Evolutionary conservation across 2,888 invertebrate genomes (phyloP).

Genomic region (Meganola albula): DNA sequence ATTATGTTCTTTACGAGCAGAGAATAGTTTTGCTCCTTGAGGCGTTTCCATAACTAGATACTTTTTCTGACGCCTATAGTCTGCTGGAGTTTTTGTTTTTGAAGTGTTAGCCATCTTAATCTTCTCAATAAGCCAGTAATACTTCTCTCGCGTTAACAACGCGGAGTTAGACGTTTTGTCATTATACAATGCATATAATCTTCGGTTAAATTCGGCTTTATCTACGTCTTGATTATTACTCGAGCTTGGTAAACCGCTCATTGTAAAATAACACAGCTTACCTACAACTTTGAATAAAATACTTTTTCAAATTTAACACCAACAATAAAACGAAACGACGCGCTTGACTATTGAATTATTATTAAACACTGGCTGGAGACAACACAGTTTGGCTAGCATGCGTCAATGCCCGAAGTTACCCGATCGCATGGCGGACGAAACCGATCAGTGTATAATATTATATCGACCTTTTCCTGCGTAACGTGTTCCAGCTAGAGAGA

Average conservation of each 20-base stretch:
- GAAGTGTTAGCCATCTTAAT: conserved; percentile 36
- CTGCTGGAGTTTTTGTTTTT: conserved; percentile 32
- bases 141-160: conserved; percentile 36
- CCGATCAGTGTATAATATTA: conserved; percentile 33
- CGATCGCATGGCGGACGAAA: conserved; percentile 31
- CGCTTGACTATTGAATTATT: too few species aligned
- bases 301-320: conserved; percentile 1
- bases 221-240: conserved; percentile 26
- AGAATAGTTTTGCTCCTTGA: conserved; percentile 37
- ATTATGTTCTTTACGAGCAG: conserved; percentile 25
- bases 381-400: conserved; percentile 22
- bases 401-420: conserved; percentile 30
- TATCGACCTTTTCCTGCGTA: conserved; percentile 13
- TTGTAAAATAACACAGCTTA: conserved; percentile 1
- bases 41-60: conserved; percentile 38
- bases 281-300: conserved; percentile 16
- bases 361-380: conserved; percentile 33
- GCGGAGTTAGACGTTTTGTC: conserved; percentile 35
- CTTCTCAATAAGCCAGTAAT: conserved; percentile 33
- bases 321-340: conserved; percentile 9
- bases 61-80: conserved; percentile 43
- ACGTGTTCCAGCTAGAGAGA: conserved; percentile 8
- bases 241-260: conserved; percentile 8
- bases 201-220: conserved; percentile 37
- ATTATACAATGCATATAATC: conserved; percentile 35